Conservation (phyloP, 1,140 invertebrate genomes). For the Hesperophylax magnus region DNA sequence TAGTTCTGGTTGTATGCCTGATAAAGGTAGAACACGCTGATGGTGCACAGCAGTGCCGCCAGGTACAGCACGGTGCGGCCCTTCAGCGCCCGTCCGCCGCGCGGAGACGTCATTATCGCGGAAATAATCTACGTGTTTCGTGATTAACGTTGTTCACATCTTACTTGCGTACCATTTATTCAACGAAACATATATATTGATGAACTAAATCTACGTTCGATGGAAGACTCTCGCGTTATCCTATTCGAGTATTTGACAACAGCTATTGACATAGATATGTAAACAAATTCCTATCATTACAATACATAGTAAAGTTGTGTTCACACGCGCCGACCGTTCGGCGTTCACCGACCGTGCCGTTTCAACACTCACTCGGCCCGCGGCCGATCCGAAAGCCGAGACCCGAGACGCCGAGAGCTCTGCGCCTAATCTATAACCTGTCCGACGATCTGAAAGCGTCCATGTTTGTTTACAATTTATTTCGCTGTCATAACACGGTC, state of each 20-base stretch:
- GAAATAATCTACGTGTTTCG: neutral
- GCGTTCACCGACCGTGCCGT: no score
- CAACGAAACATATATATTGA: neutral
- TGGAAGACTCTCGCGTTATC: neutral
- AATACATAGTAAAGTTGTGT: neutral
- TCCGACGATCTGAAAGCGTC: no score
- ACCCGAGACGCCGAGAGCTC: no score
- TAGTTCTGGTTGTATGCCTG: constrained; percentile 6
- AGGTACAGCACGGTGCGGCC: constrained; percentile 20
- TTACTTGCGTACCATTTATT: neutral
- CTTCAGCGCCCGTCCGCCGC: neutral
- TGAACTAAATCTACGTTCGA: neutral
- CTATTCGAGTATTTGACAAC: neutral
- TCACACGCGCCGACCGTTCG: no score
- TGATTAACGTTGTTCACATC: neutral
- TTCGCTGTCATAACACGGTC: no score
- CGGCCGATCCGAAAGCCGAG: no score
- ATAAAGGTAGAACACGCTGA: constrained; percentile 18
- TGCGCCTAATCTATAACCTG: no score
- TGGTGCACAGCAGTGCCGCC: neutral
- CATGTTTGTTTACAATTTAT: no score
- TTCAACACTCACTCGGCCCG: no score
- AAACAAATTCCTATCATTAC: constrained; percentile 2
- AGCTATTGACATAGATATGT: constrained; percentile 6
- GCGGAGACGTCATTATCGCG: neutral